A percentile compares a stretch with the other conserved stretches of the same genome.
phyloP scores from a whole-genome alignment of 2,888 invertebrate species.

The Endotricha flammealis region DNA sequence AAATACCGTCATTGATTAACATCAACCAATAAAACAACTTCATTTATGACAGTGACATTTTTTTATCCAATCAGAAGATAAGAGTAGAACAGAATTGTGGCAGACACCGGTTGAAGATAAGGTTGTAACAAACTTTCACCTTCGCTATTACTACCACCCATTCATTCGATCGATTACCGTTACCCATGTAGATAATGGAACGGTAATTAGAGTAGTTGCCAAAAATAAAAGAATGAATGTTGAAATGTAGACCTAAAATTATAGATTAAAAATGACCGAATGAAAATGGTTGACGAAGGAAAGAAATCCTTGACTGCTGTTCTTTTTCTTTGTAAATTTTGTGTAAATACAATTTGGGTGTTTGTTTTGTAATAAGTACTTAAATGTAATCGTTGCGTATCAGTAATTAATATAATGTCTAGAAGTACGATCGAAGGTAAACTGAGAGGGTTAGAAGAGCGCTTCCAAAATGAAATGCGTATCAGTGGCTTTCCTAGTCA shows the following conservation, averaged over 20 bases:
- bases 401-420: conserved; percentile 77
- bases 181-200: no score
- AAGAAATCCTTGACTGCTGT: conserved; percentile 69
- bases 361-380: conserved; percentile 49
- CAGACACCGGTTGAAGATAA: no score
- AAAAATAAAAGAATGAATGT: conserved; percentile 21
- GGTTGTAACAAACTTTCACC: no score
- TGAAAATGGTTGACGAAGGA: conserved; percentile 45
- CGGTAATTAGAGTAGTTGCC: no score
- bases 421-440: conserved; percentile 86
- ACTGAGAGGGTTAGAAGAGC: conserved; percentile 89
- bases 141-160: no score
- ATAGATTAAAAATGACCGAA: conserved; percentile 33
- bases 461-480: conserved; percentile 81
- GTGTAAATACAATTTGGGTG: conserved; percentile 59
- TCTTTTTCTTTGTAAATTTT: conserved; percentile 59
- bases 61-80: no score
- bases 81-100: no score
- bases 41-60: no score
- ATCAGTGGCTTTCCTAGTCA: conserved; percentile 79
- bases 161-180: no score
- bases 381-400: conserved; percentile 57
- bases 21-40: no score
- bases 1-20: no score
- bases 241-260: no score